Percentiles rank a stretch among this genome's conserved stretches.
Evolutionary conservation across 1,140 invertebrate species (phyloP).

Genomic region (Dendrolimus kikuchii): DNA sequence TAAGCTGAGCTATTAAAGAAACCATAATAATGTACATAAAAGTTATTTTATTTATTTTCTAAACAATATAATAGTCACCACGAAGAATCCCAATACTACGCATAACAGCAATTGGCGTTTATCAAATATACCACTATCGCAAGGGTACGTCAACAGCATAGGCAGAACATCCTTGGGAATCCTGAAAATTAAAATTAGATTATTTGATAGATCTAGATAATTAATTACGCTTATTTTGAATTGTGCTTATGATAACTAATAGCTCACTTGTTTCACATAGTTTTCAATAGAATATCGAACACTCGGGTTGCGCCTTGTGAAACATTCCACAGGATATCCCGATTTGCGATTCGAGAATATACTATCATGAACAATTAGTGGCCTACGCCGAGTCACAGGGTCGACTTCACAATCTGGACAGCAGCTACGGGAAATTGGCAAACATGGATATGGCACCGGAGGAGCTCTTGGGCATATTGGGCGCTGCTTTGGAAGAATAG

Average conservation of each 20-base stretch:
- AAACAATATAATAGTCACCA: too few species aligned
- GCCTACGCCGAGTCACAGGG: slow-evolving; percentile 46
- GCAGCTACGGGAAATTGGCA: slow-evolving; percentile 38
- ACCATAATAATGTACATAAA: too few species aligned
- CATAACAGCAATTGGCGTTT: too few species aligned
- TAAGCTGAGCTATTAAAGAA: too few species aligned
- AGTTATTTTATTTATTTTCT: too few species aligned
- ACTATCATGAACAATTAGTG: slow-evolving; percentile 51
- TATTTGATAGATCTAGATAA: not conserved
- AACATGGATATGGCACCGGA: slow-evolving; percentile 37
- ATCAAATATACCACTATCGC: slow-evolving; percentile 13
- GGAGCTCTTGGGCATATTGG: slow-evolving; percentile 54
- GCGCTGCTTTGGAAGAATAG: slow-evolving; percentile 52
- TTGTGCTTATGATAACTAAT: slow-evolving; percentile 1
- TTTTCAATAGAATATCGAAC: slow-evolving; percentile 42
- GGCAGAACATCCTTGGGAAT: slow-evolving; percentile 33
- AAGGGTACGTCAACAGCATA: slow-evolving; percentile 39
- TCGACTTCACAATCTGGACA: slow-evolving; percentile 49
- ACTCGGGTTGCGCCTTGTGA: slow-evolving; percentile 34
- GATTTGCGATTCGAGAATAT: slow-evolving; percentile 38
- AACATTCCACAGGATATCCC: slow-evolving; percentile 37
- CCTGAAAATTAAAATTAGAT: slow-evolving; percentile 28
- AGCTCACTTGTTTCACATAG: slow-evolving; percentile 42
- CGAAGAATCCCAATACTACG: too few species aligned
- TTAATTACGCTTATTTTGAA: slow-evolving; percentile 1